Percentiles rank a stretch among this genome's conserved stretches.
These are phyloP conservation scores for Dendroctonus ponderosae DNA, from an alignment of 1,140 invertebrate genomes.

Conservation along the genomic window DNA sequence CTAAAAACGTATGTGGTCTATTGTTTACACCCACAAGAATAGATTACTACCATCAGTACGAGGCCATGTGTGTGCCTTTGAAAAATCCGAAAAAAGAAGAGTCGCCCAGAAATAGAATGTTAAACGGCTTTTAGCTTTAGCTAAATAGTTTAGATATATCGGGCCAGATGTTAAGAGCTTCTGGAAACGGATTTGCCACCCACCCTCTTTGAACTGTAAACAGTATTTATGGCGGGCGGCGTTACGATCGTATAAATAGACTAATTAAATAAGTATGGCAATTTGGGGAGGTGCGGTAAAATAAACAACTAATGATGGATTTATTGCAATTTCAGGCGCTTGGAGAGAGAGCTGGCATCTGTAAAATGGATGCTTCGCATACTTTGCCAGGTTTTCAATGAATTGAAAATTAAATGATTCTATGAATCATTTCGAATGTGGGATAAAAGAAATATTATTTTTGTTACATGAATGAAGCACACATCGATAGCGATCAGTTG, in stretches of 20 bases:
- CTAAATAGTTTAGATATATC: constrained; percentile 25
- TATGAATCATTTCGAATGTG: too few relatives aligned
- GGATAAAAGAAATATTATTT: too few relatives aligned
- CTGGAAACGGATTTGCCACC: constrained; percentile 24
- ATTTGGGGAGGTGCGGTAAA: constrained; percentile 1
- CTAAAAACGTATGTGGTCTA: background rate
- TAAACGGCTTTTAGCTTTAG: constrained; percentile 25
- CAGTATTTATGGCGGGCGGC: constrained; percentile 6
- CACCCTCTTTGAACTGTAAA: constrained; percentile 14
- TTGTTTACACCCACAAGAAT: constrained; percentile 25
- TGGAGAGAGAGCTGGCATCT: too few relatives aligned
- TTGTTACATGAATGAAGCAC: too few relatives aligned
- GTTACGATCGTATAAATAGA: constrained; percentile 22
- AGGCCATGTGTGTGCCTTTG: constrained; percentile 13
- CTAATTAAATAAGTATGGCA: constrained; percentile 23
- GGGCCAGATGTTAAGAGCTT: constrained; percentile 21
- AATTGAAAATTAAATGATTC: too few relatives aligned
- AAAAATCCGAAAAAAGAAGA: constrained; percentile 5
- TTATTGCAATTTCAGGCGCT: constrained; percentile 6
- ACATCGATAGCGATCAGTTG: too few relatives aligned
- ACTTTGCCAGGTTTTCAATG: too few relatives aligned
- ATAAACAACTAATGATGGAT: constrained; percentile 4
- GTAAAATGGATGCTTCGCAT: too few relatives aligned
- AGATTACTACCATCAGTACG: constrained; percentile 9
- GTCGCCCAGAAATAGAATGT: constrained; percentile 15